Base-by-base conservation (phyloP, 2,888 invertebrate species). In the Gari tellinella region DNA sequence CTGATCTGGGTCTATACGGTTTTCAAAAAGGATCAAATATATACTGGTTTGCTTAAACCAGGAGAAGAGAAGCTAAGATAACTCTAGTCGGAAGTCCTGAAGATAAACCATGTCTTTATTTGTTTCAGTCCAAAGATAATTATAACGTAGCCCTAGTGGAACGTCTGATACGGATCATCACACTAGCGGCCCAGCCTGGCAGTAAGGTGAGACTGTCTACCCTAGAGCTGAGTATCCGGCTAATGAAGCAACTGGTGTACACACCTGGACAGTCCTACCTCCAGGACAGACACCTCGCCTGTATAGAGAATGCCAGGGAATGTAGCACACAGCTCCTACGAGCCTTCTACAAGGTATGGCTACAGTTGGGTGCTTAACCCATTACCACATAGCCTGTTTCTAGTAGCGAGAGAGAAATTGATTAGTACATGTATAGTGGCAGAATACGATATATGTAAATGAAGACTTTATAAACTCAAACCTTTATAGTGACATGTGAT, bases 161-260 rank as follows among this genome's bases (percentile, higher is more conserved):
- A 69, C 95, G 95, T 89, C 92, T 98, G 56, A 94, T 97, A 88
- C 94, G 95, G 52, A 97, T 98, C 58, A 95, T 97, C 31, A 94
- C 95, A 63, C 93, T 95, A 62, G 96, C 96, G 81, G 97, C 97
- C 92, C 97, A 97, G 92, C 95, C 96, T 84, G 95, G 97, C 96
- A 96, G 96, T 85, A 95, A 95, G 91, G 96, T 99, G 25, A 95
- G 99, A 8, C 94, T 99, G 61, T 96, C 98, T 7, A 99, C 99
- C 0, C 93, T 99, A 78, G 98, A 99, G 91, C 93, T 99, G 87
- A 95, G 96, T 46, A 94, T 97, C 69, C 95, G 96, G 61, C 92
- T 99, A 45, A 93, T 98, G 65, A 93, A 95, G 89, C 95, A 95
- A 91, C 92, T 96, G 87, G 90, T 94, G 70, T 92, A 92, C 74